Evolutionary conservation across 1,140 invertebrate species (phyloP).

Genomic region (Drosophila lini): DNA sequence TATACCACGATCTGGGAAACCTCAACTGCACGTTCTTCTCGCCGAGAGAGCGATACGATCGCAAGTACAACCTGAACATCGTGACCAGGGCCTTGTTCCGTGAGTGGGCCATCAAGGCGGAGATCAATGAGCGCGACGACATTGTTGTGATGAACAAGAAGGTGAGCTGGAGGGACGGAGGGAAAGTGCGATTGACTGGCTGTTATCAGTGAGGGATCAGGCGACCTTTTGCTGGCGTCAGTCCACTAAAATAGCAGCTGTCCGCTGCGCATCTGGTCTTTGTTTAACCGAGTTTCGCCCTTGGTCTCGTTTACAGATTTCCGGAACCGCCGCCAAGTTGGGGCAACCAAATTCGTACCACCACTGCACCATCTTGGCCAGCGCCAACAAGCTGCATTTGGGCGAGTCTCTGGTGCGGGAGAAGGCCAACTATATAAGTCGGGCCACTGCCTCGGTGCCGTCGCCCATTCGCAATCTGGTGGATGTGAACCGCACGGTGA

Average conservation of each 20-base stretch:
- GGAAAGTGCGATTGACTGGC: conserved; percentile 5
- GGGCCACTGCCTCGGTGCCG: conserved; percentile 92
- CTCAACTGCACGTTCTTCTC: conserved; percentile 97
- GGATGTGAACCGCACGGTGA: conserved; percentile 89
- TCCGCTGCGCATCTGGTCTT: conserved; percentile 23
- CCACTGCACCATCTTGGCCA: conserved; percentile 96
- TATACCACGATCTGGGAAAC: conserved; percentile 98
- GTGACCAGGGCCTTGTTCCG: conserved; percentile 91
- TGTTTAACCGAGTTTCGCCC: conserved; percentile 13
- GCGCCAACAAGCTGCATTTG: conserved; percentile 91
- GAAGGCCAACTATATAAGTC: conserved; percentile 88
- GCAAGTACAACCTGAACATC: conserved; percentile 93
- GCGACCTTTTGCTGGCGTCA: conserved; percentile 42
- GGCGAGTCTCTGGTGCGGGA: conserved; percentile 88
- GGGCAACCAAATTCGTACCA: conserved; percentile 94
- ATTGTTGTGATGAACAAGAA: conserved; percentile 92
- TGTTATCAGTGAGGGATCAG: conserved; percentile 42
- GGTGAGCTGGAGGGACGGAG: conserved; percentile 36
- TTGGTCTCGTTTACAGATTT: conserved; percentile 86
- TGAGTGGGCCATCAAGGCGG: conserved; percentile 90
- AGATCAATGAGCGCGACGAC: conserved; percentile 92
- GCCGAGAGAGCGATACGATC: conserved; percentile 90
- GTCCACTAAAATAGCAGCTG: conserved; percentile 15
- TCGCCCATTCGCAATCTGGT: conserved; percentile 92
- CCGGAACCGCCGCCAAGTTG: conserved; percentile 96